Percentiles rank a stretch among this genome's conserved stretches.
Evolutionary conservation across 1,140 invertebrate species (phyloP).

Genomic region (Luehdorfia chinensis): DNA sequence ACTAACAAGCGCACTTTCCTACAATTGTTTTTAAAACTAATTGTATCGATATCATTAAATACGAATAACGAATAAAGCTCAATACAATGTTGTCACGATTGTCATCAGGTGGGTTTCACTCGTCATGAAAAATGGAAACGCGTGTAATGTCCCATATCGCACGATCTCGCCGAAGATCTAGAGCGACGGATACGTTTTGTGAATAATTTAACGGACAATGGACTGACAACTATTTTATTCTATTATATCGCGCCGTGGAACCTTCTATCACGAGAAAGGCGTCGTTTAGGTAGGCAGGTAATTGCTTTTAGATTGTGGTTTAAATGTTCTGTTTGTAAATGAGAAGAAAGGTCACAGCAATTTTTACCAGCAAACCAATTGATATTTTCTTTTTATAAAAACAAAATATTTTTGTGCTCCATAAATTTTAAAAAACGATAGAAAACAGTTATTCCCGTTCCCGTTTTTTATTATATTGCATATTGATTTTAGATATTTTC

Average conservation of each 20-base stretch:
- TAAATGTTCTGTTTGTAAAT: conserved; percentile 17
- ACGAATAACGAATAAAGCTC: conserved; percentile 9
- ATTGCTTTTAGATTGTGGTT: conserved; percentile 35
- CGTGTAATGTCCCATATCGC: conserved; percentile 60
- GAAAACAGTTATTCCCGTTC: too few relatives aligned
- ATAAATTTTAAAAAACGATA: too few relatives aligned
- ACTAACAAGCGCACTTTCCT: too few relatives aligned
- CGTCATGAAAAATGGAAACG: conserved; percentile 55
- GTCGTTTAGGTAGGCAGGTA: conserved; percentile 29
- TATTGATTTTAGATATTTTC: too few relatives aligned
- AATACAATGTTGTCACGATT: conserved; percentile 56
- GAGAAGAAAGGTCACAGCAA: not conserved
- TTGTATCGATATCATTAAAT: conserved; percentile 1
- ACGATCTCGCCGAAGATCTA: conserved; percentile 55
- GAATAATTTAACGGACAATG: conserved; percentile 70
- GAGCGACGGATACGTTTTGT: conserved; percentile 63
- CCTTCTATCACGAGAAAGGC: conserved; percentile 37
- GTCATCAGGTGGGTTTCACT: conserved; percentile 52
- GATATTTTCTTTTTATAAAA: too few relatives aligned
- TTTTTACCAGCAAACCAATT: too few relatives aligned
- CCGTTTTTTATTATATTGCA: too few relatives aligned
- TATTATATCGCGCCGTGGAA: conserved; percentile 31
- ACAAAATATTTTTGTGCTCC: too few relatives aligned
- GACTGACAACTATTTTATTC: conserved; percentile 57
- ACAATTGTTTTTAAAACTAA: too few relatives aligned